Base-by-base conservation (phyloP, 2,113 vertebrate genomes). In the Pseudorhombus dupliciocellatus region DNA sequence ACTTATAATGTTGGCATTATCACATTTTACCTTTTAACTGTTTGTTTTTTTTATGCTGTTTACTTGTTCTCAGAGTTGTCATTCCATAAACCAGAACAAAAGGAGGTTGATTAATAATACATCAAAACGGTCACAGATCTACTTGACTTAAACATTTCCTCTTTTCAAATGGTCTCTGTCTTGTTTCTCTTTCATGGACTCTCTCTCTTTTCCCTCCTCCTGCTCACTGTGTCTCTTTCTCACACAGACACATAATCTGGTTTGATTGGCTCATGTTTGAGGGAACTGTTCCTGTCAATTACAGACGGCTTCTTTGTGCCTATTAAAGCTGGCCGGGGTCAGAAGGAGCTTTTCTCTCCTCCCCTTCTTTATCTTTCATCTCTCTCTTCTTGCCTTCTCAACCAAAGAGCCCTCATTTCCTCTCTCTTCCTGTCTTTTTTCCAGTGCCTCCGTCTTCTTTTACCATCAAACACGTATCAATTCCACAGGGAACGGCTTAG, bases 401-500 rank as follows among this genome's bases (percentile, higher is more conserved):
- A 62, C 67, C 52, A 70, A 73, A 66, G 66, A 62, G 42, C 70
- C 52, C 48, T 72, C 34, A 30, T 58, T 80, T 66, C 25, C n/a
- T 37, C 67, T 54, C 53, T 52, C 42, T 77, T 59, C 58, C 11
- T 67, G 34, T 75, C 71, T 74, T 78, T 6, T 80, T 59, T 52
- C 51, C 61, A 18, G 11, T 54, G 57, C 51, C 55, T 72, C 74
- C 79, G 67, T 83, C 64, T 82, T 69, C 73, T 82, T 64, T 79
- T 81, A 80, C 78, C 82, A 88, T 90, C 88, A 91, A 91, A 88
- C 86, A 79, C 65, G 66, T 67, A 80, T 74, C 75, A 55, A 21
- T 74, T 88, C 84, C 76, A 73, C 56, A 52, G 86, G 77, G 87
- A 86, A 65, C n/a, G 18, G 73, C 77, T 87, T 59, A 60, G 87